Evolutionary conservation across 1,140 invertebrate genomes (phyloP).

Genomic region (Colletes gigas): DNA sequence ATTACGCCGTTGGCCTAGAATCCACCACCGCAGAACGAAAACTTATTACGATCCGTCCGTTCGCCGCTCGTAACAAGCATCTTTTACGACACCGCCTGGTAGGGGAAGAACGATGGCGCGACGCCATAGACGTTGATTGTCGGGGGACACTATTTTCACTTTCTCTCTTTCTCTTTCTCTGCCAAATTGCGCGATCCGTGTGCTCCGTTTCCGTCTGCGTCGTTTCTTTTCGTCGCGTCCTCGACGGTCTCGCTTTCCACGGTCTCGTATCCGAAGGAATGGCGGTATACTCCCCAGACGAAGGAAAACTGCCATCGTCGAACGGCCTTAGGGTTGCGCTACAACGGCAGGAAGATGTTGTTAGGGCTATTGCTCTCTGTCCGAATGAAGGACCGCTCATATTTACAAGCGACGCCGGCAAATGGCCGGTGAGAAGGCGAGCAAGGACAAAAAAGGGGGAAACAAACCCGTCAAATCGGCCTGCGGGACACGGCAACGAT

Average conservation of each 20-base stretch:
- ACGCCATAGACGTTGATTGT: conserved; percentile 74
- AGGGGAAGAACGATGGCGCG: conserved; percentile 69
- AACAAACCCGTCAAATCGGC: conserved; percentile 65
- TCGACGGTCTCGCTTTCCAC: conserved; percentile 37
- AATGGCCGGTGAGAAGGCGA: conserved; percentile 63
- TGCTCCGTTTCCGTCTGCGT: conserved; percentile 35
- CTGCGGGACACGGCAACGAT: conserved; percentile 60
- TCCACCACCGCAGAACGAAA: conserved; percentile 47
- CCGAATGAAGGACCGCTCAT: conserved; percentile 75
- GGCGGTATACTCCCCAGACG: conserved; percentile 52
- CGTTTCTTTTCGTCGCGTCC: conserved; percentile 25
- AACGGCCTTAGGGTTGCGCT: conserved; percentile 53
- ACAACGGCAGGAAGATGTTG: conserved; percentile 68
- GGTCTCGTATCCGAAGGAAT: conserved; percentile 49
- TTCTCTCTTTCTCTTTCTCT: neutral
- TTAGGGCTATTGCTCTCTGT: conserved; percentile 75
- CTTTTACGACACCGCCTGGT: conserved; percentile 73
- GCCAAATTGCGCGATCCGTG: neutral
- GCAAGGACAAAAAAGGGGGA: conserved; percentile 20
- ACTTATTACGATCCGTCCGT: conserved; percentile 72
- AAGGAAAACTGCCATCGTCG: conserved; percentile 52
- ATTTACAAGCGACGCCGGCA: conserved; percentile 74
- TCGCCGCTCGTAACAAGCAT: conserved; percentile 72
- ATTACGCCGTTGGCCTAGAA: conserved; percentile 35
- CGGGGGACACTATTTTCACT: conserved; percentile 47